Base-by-base conservation (phyloP, 2,113 vertebrate genomes). In the Fukomys damarensis region DNA sequence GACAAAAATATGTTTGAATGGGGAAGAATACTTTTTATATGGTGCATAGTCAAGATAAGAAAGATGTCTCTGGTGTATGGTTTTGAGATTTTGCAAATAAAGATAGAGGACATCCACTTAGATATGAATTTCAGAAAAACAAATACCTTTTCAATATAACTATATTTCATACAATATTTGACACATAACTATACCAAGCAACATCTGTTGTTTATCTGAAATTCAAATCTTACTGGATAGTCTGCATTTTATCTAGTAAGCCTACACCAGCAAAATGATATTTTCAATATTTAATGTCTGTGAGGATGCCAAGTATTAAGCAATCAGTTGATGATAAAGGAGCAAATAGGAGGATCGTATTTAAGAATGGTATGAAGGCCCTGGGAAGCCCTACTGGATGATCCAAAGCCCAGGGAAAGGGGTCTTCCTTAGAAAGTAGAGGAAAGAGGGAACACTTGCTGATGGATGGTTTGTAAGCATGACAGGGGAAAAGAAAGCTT, bases 21-120 rank as follows among this genome's bases (percentile, higher is more conserved):
- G 56, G 3, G 11, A 43, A 24, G 12, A 84, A 5, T 41, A 65
- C 54, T 95, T 86, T 96, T 87, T 81, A 59, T 38, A 87, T 7
- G 58, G 2, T 79, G 20, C 35, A 14, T 72, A 59, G 7, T 81
- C 66, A 81, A 72, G 63, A 87, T 77, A 77, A 77, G 28, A 77
- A 95, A 58, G 85, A 80, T 32, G n/a, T 68, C 5, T 85, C 43
- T 86, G 86, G 35, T 56, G 0, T 16, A 41, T 65, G 82, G 30
- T 72, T 90, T 49, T 38, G 77, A 86, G 46, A 77, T 94, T 93
- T 79, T 89, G 14, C 56, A 95, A 68, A 89, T 68, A 81, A 81
- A 87, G 46, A 52, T 35, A 32, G 5, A 89, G 49, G 17, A 68
- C 41, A 1, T 38, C 4, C 32, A 63, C 17, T 46, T 86, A 87